Conservation (phyloP, 2,888 invertebrate species). For the Erebia palarica region DNA sequence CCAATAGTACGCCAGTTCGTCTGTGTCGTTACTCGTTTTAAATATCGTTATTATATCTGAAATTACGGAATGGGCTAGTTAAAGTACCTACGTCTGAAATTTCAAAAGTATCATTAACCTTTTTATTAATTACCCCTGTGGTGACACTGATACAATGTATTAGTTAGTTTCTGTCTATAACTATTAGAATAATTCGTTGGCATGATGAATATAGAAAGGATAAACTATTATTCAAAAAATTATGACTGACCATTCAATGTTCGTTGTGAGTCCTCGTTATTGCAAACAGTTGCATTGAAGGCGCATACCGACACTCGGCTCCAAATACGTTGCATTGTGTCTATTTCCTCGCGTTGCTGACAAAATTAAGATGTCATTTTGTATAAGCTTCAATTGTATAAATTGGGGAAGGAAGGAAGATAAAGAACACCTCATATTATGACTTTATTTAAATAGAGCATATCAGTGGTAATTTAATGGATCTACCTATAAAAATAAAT, state of each 20-base stretch:
- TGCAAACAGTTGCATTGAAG: constrained; percentile 61
- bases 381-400: not conserved
- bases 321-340: constrained; percentile 76
- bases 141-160: too few species aligned
- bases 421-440: too few species aligned
- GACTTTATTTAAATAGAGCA: too few species aligned
- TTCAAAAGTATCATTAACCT: constrained; percentile 1
- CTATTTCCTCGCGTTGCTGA: constrained; percentile 76
- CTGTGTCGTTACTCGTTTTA: constrained; percentile 80
- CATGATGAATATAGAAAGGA: too few species aligned
- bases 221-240: too few species aligned
- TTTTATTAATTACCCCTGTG: not conserved
- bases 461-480: too few species aligned
- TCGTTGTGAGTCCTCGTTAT: constrained; percentile 61
- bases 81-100: constrained; percentile 7
- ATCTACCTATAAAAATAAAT: too few species aligned
- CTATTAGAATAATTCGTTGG: too few species aligned
- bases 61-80: constrained; percentile 33
- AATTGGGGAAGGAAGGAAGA: too few species aligned
- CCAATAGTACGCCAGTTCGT: constrained; percentile 85
- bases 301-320: constrained; percentile 72
- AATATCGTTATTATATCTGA: constrained; percentile 70
- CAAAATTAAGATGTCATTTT: constrained; percentile 34
- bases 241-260: constrained; percentile 69
- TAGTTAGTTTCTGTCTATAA: too few species aligned